Conservation (phyloP, 2,113 vertebrate species). For the Channa maculata region DNA sequence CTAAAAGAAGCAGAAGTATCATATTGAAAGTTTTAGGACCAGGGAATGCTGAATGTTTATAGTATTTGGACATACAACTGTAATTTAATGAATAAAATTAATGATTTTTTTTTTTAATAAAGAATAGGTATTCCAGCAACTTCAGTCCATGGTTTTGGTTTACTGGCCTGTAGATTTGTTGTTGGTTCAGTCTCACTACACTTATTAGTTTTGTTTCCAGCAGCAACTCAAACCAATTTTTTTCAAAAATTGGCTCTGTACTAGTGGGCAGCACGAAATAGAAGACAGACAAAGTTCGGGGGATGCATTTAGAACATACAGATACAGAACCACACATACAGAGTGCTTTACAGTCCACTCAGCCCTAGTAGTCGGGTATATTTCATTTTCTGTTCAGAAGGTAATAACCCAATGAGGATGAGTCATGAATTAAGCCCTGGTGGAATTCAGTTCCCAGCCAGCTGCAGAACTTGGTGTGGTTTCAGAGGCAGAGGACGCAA, state of each 20-base stretch:
- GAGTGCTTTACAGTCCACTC: slow-evolving; percentile 1
- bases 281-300: background rate
- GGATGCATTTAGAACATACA: too few species aligned
- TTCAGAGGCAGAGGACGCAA: slow-evolving; percentile 29
- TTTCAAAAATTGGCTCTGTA: background rate
- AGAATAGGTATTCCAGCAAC: background rate
- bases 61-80: background rate
- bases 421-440: slow-evolving; percentile 40
- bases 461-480: slow-evolving; percentile 44
- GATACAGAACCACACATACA: background rate
- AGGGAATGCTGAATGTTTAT: background rate
- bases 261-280: background rate
- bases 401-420: slow-evolving; percentile 16
- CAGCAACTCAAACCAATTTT: background rate
- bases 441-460: slow-evolving; percentile 29
- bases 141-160: background rate
- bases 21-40: background rate
- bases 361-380: slow-evolving; percentile 4
- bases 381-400: slow-evolving; percentile 16
- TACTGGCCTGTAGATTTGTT: background rate
- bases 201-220: background rate
- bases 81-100: background rate
- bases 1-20: background rate
- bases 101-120: too few species aligned
- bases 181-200: background rate